Evolutionary conservation across 2,797 vertebrate species (phyloP), one percentile per base, ranked within the genome.

Genomic region (Hypotaenidia okinawae): DNA sequence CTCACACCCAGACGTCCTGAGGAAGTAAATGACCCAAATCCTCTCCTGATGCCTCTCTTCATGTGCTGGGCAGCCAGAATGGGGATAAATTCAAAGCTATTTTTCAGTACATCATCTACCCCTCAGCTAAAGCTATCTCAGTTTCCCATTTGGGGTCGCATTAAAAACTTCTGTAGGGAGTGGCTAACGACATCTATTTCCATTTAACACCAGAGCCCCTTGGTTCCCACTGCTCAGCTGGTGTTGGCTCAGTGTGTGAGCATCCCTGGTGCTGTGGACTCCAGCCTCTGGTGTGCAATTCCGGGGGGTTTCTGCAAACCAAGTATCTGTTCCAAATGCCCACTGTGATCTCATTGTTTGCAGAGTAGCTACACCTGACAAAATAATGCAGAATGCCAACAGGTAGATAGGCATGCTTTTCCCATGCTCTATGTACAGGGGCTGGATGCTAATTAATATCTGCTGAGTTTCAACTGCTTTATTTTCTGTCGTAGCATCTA

Each of bases 401-500:
- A 84, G 82, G 69, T 63, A 64, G 66, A 55, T 18, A 76, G 78
- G 32, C 28, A 3, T 54, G 16, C 51, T 32, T 30, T 91, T 76
- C 39, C 64, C 2, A 0, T 25, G 45, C 77, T 37, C 37, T 37
- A 11, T 39, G 74, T 39, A 72, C 74, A 63, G 78, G 41, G 68
- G 74, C 67, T 80, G 91, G 28, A 74, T 87, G 89, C 80, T 93
- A 92, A 92, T 92, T 92, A 89, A 68, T 84, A 74, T 92, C 82
- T 69, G 25, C 78, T 68, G 86, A 67, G 61, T 16, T n/a, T 68
- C 89, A 82, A 27, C 64, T 47, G 78, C 89, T 80, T 87, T 79
- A n/a, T 39, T 80, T 89, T 89, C 74, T 93, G 83, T 86, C 82
- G 68, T 22, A 51, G 58, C 32, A 39, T 84, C 89, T 87, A 18